Percentiles rank a stretch among this genome's conserved stretches.
Evolutionary conservation across 2,797 vertebrate species (phyloP).

Genomic region (Masticophis lateralis): DNA sequence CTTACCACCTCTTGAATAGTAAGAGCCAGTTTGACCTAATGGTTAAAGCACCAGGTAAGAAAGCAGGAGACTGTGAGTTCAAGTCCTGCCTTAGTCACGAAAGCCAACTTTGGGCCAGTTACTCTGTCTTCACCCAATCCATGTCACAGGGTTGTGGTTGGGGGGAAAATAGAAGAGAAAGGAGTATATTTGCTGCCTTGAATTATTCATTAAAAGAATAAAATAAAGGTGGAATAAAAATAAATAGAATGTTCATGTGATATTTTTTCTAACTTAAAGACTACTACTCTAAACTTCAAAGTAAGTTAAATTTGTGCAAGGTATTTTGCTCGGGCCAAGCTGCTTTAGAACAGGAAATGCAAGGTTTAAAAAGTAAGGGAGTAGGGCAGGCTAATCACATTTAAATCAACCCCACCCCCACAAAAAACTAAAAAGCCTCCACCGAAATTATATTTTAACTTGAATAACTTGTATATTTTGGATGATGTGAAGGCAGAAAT

Average conservation of each 20-base stretch:
- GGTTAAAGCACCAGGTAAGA: neutral
- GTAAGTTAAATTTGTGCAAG: neutral
- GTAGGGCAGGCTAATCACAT: neutral
- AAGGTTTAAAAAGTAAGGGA: neutral
- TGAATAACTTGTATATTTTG: neutral
- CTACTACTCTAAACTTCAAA: neutral
- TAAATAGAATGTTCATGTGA: neutral
- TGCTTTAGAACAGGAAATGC: neutral
- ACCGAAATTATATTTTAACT: neutral
- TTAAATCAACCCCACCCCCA: neutral
- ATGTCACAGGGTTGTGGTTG: neutral
- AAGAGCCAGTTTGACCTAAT: neutral
- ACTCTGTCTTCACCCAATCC: neutral
- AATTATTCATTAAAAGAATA: neutral
- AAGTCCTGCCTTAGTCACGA: neutral
- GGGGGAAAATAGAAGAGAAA: neutral
- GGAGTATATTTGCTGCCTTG: neutral
- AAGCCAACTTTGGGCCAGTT: neutral
- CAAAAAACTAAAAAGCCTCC: neutral
- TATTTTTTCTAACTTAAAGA: neutral
- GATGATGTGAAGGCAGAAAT: neutral
- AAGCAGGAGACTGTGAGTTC: neutral
- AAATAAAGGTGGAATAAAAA: neutral
- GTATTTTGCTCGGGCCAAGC: neutral
- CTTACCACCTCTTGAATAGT: neutral